Conservation (phyloP, 2,113 vertebrate genomes). For the Coreoperca whiteheadi region DNA sequence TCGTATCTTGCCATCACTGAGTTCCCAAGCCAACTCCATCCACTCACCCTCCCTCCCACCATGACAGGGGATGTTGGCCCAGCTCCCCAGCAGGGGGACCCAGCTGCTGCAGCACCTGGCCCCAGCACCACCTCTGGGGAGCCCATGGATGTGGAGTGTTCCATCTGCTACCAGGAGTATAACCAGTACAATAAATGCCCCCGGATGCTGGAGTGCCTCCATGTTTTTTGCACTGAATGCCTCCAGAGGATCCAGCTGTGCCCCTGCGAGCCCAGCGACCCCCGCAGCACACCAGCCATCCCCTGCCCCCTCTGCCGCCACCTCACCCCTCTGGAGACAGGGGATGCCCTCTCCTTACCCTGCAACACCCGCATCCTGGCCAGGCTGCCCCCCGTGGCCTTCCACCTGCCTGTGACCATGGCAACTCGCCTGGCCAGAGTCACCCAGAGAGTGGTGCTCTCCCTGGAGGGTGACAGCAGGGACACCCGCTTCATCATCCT, state of each 20-base stretch:
- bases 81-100: slow-evolving; percentile 40
- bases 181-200: slow-evolving; percentile 82
- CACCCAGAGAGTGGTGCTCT: slow-evolving; percentile 82
- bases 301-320: slow-evolving; percentile 85
- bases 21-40: neutral
- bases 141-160: slow-evolving; percentile 82
- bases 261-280: slow-evolving; percentile 43
- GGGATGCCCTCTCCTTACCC: slow-evolving; percentile 78
- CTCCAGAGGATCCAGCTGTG: slow-evolving; percentile 83
- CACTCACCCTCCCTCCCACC: neutral
- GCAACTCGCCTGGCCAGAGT: slow-evolving; percentile 67
- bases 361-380: slow-evolving; percentile 80
- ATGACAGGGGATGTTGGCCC: slow-evolving; percentile 65
- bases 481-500: slow-evolving; percentile 83
- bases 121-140: slow-evolving; percentile 59
- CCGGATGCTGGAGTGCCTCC: slow-evolving; percentile 85
- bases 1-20: slow-evolving; percentile 1
- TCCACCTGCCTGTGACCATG: slow-evolving; percentile 64
- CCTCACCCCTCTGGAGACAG: slow-evolving; percentile 75
- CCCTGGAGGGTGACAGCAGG: slow-evolving; percentile 74
- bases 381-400: slow-evolving; percentile 70
- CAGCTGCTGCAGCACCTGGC: slow-evolving; percentile 9
- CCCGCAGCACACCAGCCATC: slow-evolving; percentile 64
- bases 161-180: slow-evolving; percentile 87
- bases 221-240: slow-evolving; percentile 86